Percentiles rank a stretch among this genome's conserved stretches.
Evolutionary conservation across 1,140 invertebrate genomes (phyloP).

Genomic region (Diprion similis): DNA sequence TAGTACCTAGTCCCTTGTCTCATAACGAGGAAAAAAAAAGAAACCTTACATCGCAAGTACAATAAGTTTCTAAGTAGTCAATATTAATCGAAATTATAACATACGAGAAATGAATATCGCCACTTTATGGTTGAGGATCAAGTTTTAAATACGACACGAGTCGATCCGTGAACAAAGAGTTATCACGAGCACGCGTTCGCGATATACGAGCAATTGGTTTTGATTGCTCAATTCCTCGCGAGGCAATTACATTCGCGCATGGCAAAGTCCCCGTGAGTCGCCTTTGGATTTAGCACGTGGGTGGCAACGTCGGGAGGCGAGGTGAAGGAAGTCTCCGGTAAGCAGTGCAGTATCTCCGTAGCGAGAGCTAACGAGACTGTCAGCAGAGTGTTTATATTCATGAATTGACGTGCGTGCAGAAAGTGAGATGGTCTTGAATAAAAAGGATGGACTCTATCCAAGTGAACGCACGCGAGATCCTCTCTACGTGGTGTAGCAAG

Average conservation of each 20-base stretch:
- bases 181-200: background rate
- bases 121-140: too few relatives aligned
- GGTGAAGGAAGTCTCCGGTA: background rate
- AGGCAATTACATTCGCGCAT: background rate
- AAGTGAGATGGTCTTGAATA: too few relatives aligned
- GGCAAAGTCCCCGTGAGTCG: background rate
- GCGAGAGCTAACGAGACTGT: background rate
- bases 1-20: too few relatives aligned
- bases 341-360: background rate
- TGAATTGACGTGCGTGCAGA: too few relatives aligned
- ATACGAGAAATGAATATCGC: too few relatives aligned
- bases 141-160: background rate
- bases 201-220: background rate
- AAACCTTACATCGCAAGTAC: too few relatives aligned
- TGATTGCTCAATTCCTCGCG: background rate
- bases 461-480: too few relatives aligned
- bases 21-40: too few relatives aligned
- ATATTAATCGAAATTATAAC: too few relatives aligned
- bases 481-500: too few relatives aligned
- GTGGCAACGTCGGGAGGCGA: background rate
- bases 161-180: background rate
- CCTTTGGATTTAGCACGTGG: background rate
- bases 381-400: background rate
- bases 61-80: too few relatives aligned
- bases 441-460: too few relatives aligned